These are phyloP conservation scores for Lapara coniferarum DNA, from an alignment of 2,888 invertebrate genomes.

Conservation along the genomic window DNA sequence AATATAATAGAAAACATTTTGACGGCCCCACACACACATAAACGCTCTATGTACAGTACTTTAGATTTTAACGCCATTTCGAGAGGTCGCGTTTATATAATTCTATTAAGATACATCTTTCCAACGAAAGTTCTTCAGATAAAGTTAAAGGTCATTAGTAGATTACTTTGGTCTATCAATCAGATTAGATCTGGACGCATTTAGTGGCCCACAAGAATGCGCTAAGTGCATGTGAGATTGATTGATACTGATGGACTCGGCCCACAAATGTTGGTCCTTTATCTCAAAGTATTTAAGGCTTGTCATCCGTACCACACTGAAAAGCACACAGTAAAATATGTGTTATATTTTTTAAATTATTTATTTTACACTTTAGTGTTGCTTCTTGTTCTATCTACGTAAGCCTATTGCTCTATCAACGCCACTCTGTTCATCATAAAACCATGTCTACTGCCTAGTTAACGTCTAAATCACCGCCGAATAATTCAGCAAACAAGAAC, in stretches of 20 bases:
- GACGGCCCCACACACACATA: too few relatives aligned
- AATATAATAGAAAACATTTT: too few relatives aligned
- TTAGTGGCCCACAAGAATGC: constrained; percentile 11
- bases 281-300: not conserved
- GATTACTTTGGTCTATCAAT: constrained; percentile 5
- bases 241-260: constrained; percentile 13
- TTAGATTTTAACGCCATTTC: too few relatives aligned
- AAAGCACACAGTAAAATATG: too few relatives aligned
- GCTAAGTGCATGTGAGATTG: constrained; percentile 19
- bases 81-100: too few relatives aligned
- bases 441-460: not conserved
- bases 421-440: constrained; percentile 15
- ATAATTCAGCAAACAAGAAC: constrained; percentile 14
- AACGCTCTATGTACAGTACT: too few relatives aligned
- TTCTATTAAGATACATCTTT: not conserved
- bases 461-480: constrained; percentile 17
- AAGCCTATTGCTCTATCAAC: not conserved
- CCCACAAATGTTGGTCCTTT: constrained; percentile 13
- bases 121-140: constrained; percentile 21
- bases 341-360: too few relatives aligned
- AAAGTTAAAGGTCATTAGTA: constrained; percentile 22
- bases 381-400: not conserved
- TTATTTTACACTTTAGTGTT: not conserved
- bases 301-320: too few relatives aligned
- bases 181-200: constrained; percentile 13